These are phyloP conservation scores for Drosophila emarginata DNA, from an alignment of 2,888 invertebrate species.

Conservation along the genomic window DNA sequence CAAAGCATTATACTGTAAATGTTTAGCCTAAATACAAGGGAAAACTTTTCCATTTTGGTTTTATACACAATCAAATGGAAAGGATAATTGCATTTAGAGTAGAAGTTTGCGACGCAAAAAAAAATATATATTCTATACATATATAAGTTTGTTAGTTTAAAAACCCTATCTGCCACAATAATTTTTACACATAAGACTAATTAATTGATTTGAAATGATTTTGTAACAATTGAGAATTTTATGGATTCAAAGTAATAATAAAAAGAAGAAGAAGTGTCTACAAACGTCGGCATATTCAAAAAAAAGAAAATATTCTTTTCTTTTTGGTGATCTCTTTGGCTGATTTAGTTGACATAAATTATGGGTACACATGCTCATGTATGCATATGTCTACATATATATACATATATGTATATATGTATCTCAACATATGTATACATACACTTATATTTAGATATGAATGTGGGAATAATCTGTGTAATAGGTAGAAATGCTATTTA, in stretches of 20 bases:
- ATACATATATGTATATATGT: neutral
- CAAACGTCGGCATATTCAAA: neutral
- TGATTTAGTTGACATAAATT: conserved; percentile 9
- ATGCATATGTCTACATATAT: neutral
- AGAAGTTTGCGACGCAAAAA: too few species aligned
- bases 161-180: too few species aligned
- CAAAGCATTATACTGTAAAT: neutral
- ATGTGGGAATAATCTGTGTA: conserved; percentile 11
- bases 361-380: neutral
- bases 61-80: too few species aligned
- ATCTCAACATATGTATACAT: neutral
- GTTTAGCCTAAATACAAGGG: neutral
- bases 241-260: too few species aligned
- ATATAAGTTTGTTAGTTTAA: too few species aligned
- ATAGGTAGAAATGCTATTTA: conserved; percentile 36
- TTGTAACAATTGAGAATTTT: too few species aligned
- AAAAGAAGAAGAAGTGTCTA: neutral
- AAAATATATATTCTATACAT: too few species aligned
- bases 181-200: too few species aligned
- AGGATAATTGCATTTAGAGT: too few species aligned
- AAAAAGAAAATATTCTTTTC: neutral
- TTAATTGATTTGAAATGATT: too few species aligned
- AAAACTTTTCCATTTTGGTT: neutral
- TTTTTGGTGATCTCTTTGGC: neutral
- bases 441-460: neutral